phyloP scores from a whole-genome alignment of 2,797 vertebrate species.

The Simalia tracyae region DNA sequence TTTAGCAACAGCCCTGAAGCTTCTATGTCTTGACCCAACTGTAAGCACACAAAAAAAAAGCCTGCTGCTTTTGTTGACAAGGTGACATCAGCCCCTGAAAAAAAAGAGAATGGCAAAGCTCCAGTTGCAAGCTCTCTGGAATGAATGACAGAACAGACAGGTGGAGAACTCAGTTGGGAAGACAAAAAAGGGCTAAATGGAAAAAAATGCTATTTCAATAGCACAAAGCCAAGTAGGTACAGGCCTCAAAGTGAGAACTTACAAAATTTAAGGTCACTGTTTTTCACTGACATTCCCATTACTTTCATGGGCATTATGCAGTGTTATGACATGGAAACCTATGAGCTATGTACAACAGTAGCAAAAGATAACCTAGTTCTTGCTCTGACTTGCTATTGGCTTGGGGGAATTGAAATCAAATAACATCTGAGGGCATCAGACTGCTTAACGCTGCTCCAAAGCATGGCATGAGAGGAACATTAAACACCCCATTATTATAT shows the following conservation, averaged over 20 bases:
- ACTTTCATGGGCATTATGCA: not conserved
- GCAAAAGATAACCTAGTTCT: not conserved
- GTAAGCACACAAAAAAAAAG: not conserved
- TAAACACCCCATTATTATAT: not conserved
- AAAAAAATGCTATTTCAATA: not conserved
- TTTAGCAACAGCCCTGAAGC: not conserved
- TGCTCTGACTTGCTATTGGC: no score
- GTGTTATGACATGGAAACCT: not conserved
- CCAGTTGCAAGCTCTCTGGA: not conserved
- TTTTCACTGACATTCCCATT: not conserved
- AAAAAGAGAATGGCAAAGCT: not conserved
- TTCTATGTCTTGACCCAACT: not conserved
- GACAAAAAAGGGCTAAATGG: not conserved
- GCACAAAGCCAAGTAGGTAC: not conserved
- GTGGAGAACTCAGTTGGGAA: not conserved
- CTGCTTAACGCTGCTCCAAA: no score
- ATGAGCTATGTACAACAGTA: not conserved
- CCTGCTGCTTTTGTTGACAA: not conserved
- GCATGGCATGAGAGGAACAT: no score
- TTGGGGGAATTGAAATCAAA: no score
- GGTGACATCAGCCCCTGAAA: not conserved
- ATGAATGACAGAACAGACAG: conserved; percentile 6
- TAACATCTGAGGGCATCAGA: no score
- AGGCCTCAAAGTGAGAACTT: not conserved
- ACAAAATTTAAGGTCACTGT: not conserved